These are phyloP conservation scores for Melanogrammus aeglefinus DNA, from an alignment of 2,797 vertebrate genomes.

Conservation along the genomic window DNA sequence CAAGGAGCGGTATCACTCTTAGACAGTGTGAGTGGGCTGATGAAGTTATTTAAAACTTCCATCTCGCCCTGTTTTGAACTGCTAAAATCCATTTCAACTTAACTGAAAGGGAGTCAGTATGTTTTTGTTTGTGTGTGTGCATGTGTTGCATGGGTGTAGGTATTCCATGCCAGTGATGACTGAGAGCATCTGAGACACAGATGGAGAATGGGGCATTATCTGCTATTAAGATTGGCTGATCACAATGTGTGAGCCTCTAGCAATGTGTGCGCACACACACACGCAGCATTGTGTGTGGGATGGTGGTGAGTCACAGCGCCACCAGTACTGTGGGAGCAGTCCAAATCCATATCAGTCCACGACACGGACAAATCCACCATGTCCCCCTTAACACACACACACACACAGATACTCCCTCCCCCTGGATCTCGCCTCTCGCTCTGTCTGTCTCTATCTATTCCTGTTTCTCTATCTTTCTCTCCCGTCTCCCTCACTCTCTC, in stretches of 20 bases:
- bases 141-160: not conserved
- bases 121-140: too few species aligned
- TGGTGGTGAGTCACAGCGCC: not conserved
- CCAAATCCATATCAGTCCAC: not conserved
- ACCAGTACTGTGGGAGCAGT: not conserved
- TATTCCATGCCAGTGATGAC: not conserved
- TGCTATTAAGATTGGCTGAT: not conserved
- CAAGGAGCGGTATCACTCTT: not conserved
- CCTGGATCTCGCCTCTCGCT: not conserved
- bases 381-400: not conserved
- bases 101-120: not conserved
- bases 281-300: not conserved
- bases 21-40: not conserved
- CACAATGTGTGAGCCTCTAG: not conserved
- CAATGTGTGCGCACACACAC: not conserved
- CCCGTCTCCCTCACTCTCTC: not conserved
- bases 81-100: not conserved
- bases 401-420: not conserved
- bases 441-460: not conserved
- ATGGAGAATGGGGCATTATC: slow-evolving; percentile 1
- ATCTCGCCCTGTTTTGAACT: not conserved
- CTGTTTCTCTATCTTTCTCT: not conserved
- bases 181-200: slow-evolving; percentile 13
- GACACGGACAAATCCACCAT: not conserved
- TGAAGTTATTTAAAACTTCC: not conserved